phyloP scores from a whole-genome alignment of 2,888 invertebrate genomes.

The Neoscelio sp. region DNA sequence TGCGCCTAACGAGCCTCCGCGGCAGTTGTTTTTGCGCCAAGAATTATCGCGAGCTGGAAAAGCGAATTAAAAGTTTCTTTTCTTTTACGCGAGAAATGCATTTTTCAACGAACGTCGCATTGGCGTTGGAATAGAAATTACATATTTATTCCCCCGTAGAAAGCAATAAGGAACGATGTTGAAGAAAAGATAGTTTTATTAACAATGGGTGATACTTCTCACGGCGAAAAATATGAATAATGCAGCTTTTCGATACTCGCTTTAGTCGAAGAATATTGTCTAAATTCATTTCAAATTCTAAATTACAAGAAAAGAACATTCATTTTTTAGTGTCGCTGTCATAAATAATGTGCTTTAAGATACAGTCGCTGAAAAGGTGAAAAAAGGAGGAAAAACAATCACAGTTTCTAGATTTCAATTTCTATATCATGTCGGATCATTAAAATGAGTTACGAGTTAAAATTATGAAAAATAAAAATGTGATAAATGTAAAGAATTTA shows the following conservation, averaged over 20 bases:
- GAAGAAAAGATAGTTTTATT: slow-evolving; percentile 35
- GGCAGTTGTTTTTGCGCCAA: slow-evolving; percentile 31
- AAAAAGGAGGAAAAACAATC: no score
- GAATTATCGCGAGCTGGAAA: slow-evolving; percentile 14
- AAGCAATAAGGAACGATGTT: slow-evolving; percentile 39
- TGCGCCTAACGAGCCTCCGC: slow-evolving; percentile 40
- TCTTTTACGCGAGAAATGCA: slow-evolving; percentile 27
- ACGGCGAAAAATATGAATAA: slow-evolving; percentile 28
- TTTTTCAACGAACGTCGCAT: slow-evolving; percentile 42
- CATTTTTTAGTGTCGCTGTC: slow-evolving; percentile 19
- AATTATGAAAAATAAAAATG: no score
- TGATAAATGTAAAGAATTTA: no score
- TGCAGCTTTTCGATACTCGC: slow-evolving; percentile 18
- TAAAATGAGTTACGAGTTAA: no score
- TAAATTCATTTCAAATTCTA: slow-evolving; percentile 33
- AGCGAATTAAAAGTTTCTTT: slow-evolving; percentile 37
- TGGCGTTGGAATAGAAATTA: slow-evolving; percentile 45
- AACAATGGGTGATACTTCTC: background rate
- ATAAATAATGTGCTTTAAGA: slow-evolving; percentile 30
- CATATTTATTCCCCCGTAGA: slow-evolving; percentile 46
- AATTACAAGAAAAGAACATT: slow-evolving; percentile 1
- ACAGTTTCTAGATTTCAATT: no score
- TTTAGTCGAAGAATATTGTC: slow-evolving; percentile 3
- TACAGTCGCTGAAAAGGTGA: no score
- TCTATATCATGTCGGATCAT: no score